phyloP scores from a whole-genome alignment of 2,888 invertebrate species.

The Acleris laterana region DNA sequence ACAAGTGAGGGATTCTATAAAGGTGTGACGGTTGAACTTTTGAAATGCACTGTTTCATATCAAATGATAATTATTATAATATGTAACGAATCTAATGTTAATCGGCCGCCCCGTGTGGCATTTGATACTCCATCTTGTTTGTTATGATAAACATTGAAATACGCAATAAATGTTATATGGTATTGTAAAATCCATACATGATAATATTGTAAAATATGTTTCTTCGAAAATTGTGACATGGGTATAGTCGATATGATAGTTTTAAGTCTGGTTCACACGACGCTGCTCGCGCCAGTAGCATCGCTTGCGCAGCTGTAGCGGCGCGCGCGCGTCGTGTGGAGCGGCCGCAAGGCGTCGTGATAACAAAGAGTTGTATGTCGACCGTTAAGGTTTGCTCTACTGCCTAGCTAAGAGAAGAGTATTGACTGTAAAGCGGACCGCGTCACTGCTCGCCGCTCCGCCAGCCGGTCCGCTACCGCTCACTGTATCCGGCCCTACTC shows the following conservation, averaged over 20 bases:
- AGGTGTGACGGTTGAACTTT: slow-evolving; percentile 69
- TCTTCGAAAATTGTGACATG: slow-evolving; percentile 64
- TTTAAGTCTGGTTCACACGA: slow-evolving; percentile 42
- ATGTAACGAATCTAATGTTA: slow-evolving; percentile 61
- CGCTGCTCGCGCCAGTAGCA: slow-evolving; percentile 21
- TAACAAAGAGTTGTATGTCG: slow-evolving; percentile 62
- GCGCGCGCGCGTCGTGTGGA: slow-evolving; percentile 28
- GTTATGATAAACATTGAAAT: slow-evolving; percentile 71
- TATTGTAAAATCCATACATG: slow-evolving; percentile 45
- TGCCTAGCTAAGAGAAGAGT: slow-evolving; percentile 39
- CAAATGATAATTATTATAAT: slow-evolving; percentile 70
- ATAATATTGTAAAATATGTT: slow-evolving; percentile 52
- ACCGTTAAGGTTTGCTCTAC: slow-evolving; percentile 52
- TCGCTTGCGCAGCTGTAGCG: slow-evolving; percentile 20
- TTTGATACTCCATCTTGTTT: slow-evolving; percentile 79
- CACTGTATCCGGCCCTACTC: slow-evolving; percentile 34
- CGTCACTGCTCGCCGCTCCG: slow-evolving; percentile 70
- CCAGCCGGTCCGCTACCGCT: slow-evolving; percentile 40
- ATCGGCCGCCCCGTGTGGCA: slow-evolving; percentile 57
- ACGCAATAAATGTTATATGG: slow-evolving; percentile 59
- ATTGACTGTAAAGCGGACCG: slow-evolving; percentile 43
- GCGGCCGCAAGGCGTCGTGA: slow-evolving; percentile 54
- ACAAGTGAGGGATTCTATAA: slow-evolving; percentile 74
- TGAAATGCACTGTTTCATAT: slow-evolving; percentile 79
- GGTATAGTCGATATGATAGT: slow-evolving; percentile 61